Base-by-base conservation (phyloP, 2,113 vertebrate genomes). In the Speoplatyrhinus poulsoni region DNA sequence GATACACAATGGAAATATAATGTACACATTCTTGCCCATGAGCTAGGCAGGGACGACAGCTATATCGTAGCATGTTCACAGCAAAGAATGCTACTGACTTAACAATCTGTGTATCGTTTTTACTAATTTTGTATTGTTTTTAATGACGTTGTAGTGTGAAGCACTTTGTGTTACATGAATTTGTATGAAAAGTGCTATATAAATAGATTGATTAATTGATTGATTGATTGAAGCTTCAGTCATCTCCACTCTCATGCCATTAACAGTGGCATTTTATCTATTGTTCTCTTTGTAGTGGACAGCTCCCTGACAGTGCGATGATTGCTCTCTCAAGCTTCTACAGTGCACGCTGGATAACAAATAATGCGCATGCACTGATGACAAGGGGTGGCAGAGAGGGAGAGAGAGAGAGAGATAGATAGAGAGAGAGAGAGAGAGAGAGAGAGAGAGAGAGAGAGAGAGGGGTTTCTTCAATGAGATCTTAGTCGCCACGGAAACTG, bases 401-500 rank as follows among this genome's bases (percentile, higher is more conserved):
- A 48, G 15, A 62, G 26, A 54, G 13, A 53, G 12, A 62, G 47
- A 50, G 46, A 50, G 10, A 50, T 19, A 33, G 26, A 54, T 9
- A 53, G 12, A 62, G n/a, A 49, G 46, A 8, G 46, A 19, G 60
- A 62, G 47, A 50, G 17, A n/a, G 49, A 36, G 48, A 9, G 49
- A 15, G 60, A 17, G 46, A 11, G 57, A 15, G 46, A n/a, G 36
- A 47, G 46, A 59, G 17, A 63, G 54, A 62, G 61, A 77, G 61
- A 67, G 60, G 69, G 63, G 62, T 60, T 68, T 48, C 62, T 62
- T 65, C 46, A 46, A 65, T 67, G 68, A 50, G 52, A 64, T 26
- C 63, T 58, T 61, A 19, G 82, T 89, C 46, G 72, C 75, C 85
- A 88, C 71, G 82, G 88, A 73, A 88, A 91, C 90, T 62, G 65